Evolutionary conservation across 2,797 vertebrate species (phyloP).

Genomic region (Anguilla anguilla): DNA sequence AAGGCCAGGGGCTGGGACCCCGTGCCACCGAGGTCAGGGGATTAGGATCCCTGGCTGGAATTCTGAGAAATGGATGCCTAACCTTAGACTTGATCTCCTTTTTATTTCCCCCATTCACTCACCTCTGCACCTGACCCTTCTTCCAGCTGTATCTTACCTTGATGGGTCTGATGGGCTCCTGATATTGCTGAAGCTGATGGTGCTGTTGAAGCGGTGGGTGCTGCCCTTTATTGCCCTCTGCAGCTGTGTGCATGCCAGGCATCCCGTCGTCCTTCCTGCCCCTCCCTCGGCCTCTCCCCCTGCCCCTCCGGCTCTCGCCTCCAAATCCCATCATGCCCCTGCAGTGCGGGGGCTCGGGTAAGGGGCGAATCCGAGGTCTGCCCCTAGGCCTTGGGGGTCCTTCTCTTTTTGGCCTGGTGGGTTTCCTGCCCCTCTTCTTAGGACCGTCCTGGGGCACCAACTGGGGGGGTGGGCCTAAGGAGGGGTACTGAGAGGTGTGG

Average conservation of each 20-base stretch:
- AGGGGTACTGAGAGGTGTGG: constrained; percentile 62
- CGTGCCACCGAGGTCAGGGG: not conserved
- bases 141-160: constrained; percentile 72
- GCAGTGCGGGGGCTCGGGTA: constrained; percentile 74
- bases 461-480: constrained; percentile 67
- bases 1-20: not conserved
- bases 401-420: constrained; percentile 88
- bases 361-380: constrained; percentile 84
- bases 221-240: constrained; percentile 69
- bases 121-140: not conserved
- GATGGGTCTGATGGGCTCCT: constrained; percentile 79
- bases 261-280: constrained; percentile 67
- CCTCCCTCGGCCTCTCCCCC: constrained; percentile 80
- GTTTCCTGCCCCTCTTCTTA: constrained; percentile 88
- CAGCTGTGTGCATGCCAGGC: constrained; percentile 66
- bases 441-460: constrained; percentile 72
- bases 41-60: not conserved
- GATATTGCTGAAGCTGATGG: constrained; percentile 54
- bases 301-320: constrained; percentile 77
- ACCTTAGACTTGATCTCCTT: not conserved
- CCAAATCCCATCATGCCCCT: constrained; percentile 70
- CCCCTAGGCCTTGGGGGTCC: constrained; percentile 87
- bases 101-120: not conserved
- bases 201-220: constrained; percentile 63
- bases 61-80: not conserved